Base-by-base conservation (phyloP, 2,888 invertebrate genomes). In the Helobdella robusta region DNA sequence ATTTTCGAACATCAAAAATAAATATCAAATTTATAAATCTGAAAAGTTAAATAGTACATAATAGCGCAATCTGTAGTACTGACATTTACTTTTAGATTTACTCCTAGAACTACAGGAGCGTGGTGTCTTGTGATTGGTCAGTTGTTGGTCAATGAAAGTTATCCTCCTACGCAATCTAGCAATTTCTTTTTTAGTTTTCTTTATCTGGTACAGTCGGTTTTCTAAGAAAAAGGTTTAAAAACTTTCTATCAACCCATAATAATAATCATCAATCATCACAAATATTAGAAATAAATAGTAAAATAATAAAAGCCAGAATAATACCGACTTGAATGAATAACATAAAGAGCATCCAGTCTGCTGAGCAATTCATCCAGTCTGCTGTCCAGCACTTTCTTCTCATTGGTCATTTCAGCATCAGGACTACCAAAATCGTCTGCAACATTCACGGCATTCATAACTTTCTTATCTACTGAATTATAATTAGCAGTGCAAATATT, bases 161-260 rank as follows among this genome's bases (percentile, higher is more conserved):
- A 56, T 30, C 18, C 56, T 56, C 32, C 56, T 56, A 28, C 32
- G 28, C 23, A 32, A 30, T 28, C 28, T n/a, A n/a, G 56, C 20
- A 30, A 56, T 56, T 30, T 56, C 56, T 28, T 56, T 56, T 28
- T 32, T 56, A n/a, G 32, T n/a, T 20, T 56, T 28, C 32, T 56
- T 56, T n/a, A 11, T 2, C 8, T 56, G 32, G 23, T 30, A 56
- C 20, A 56, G 30, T 6, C 56, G n/a, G 6, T 56, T n/a, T 40
- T 11, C n/a, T 40, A 40, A 15, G 11, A 15, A 40, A n/a, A 40
- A 40, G n/a, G 44, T 15, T 40, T 15, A 40, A 15, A 40, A 40
- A 40, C 44, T 15, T 40, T 40, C 11, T 15, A 40, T 40, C n/a
- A 40, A 40, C 11, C 44, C n/a, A 40, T 15, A 40, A 15, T 40